Evolutionary conservation across 2,797 vertebrate genomes (phyloP).

Genomic region (Carapus acus): DNA sequence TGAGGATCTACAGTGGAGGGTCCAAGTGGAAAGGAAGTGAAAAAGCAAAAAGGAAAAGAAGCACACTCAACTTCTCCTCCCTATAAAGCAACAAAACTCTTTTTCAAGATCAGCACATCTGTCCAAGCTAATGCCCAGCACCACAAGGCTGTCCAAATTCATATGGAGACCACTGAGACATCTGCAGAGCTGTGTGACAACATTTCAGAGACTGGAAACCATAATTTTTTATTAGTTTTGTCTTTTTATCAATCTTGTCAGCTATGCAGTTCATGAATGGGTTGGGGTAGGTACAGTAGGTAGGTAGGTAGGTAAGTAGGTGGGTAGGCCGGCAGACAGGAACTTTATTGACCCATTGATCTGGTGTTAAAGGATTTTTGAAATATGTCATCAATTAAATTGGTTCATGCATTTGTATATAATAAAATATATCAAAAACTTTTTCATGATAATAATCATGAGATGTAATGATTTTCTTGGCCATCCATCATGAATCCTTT

Average conservation of each 20-base stretch:
- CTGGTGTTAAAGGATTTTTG: too few species aligned
- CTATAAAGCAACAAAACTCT: constrained; percentile 20
- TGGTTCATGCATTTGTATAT: too few species aligned
- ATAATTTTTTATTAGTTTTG: constrained; percentile 14
- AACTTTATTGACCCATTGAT: too few species aligned
- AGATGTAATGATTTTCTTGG: constrained; percentile 37
- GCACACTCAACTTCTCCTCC: constrained; percentile 24
- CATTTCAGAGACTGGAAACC: constrained; percentile 5
- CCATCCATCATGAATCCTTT: constrained; percentile 28
- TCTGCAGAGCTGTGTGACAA: constrained; percentile 36
- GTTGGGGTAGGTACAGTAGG: too few species aligned
- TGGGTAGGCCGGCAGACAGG: too few species aligned
- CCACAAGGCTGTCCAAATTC: constrained; percentile 25
- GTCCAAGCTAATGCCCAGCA: constrained; percentile 31
- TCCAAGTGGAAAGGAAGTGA: constrained; percentile 47
- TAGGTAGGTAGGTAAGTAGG: too few species aligned
- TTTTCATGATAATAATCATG: constrained; percentile 11
- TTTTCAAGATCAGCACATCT: constrained; percentile 23
- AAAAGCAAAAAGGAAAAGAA: constrained; percentile 29
- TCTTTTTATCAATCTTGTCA: constrained; percentile 42
- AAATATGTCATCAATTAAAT: too few species aligned
- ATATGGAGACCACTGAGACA: constrained; percentile 36
- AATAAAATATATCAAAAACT: too few species aligned
- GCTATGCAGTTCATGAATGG: constrained; percentile 5
- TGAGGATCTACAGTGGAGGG: constrained; percentile 60